These are phyloP conservation scores for Acanthurus leucopareius DNA, from an alignment of 2,797 vertebrate species.

Conservation along the genomic window DNA sequence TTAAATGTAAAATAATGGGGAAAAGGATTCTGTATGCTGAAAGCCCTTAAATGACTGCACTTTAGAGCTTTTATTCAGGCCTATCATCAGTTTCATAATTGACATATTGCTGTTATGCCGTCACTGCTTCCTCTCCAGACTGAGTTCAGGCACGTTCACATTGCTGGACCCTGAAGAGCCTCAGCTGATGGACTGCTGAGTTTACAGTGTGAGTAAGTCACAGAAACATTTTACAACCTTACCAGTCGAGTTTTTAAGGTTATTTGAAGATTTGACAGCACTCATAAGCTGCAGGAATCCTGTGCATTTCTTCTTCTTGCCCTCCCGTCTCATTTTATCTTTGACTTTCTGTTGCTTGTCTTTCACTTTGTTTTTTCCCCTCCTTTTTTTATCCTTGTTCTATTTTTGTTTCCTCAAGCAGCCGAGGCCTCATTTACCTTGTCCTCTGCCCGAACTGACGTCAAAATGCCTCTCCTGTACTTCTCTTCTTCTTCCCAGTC, in stretches of 20 bases:
- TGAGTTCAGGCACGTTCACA: background rate
- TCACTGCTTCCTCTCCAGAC: background rate
- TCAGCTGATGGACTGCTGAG: background rate
- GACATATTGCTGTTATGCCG: slow-evolving; percentile 6
- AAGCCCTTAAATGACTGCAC: slow-evolving; percentile 41
- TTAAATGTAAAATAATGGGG: background rate
- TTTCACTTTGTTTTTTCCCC: background rate
- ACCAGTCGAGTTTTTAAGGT: background rate
- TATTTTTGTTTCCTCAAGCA: background rate
- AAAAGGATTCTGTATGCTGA: slow-evolving; percentile 29
- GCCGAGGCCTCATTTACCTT: slow-evolving; percentile 17
- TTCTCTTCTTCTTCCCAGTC: background rate
- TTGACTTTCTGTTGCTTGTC: background rate
- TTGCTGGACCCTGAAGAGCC: background rate
- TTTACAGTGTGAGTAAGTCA: background rate
- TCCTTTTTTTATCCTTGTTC: background rate
- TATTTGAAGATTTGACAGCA: slow-evolving; percentile 27
- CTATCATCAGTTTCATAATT: slow-evolving; percentile 51
- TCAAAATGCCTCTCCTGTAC: background rate
- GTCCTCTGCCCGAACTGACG: slow-evolving; percentile 1
- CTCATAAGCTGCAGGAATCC: slow-evolving; percentile 11
- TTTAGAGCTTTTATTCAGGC: slow-evolving; percentile 31
- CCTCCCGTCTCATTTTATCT: background rate
- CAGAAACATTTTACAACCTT: slow-evolving; percentile 3
- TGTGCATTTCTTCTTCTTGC: background rate